Evolutionary conservation across 2,113 vertebrate species (phyloP).

Genomic region (Myiopsitta monachus): DNA sequence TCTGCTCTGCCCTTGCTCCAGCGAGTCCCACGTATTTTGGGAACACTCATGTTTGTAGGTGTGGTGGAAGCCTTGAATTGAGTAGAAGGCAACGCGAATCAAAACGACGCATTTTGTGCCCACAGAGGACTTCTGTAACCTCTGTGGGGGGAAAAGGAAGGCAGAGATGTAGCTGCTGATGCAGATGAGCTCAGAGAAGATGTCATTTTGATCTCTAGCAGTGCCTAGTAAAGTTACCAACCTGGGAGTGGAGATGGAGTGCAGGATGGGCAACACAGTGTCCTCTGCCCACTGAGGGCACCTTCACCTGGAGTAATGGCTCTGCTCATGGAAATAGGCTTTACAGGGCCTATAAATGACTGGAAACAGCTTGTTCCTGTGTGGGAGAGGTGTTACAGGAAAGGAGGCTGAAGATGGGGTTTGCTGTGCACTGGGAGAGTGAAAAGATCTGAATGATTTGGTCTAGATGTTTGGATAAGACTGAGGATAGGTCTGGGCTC

Average conservation of each 20-base stretch:
- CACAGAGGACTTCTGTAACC: background rate
- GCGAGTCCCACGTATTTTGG: background rate
- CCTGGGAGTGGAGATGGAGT: background rate
- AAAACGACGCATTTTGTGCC: background rate
- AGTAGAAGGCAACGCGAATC: background rate
- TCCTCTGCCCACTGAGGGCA: rapidly evolving
- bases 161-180: background rate
- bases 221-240: background rate
- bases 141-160: background rate
- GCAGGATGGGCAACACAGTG: background rate
- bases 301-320: background rate
- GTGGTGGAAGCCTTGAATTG: background rate
- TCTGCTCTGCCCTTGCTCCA: background rate
- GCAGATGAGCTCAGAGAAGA: background rate
- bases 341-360: background rate
- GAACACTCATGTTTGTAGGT: background rate
- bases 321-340: background rate
- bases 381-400: background rate
- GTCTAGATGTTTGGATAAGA: background rate
- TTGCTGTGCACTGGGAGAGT: background rate
- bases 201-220: background rate
- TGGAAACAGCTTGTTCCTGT: background rate
- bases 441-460: background rate
- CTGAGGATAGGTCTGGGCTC: background rate
- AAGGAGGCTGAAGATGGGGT: background rate